A percentile compares a stretch with the other conserved stretches of the same genome.
These are phyloP conservation scores for Erebia palarica DNA, from an alignment of 2,888 invertebrate genomes.

Conservation along the genomic window DNA sequence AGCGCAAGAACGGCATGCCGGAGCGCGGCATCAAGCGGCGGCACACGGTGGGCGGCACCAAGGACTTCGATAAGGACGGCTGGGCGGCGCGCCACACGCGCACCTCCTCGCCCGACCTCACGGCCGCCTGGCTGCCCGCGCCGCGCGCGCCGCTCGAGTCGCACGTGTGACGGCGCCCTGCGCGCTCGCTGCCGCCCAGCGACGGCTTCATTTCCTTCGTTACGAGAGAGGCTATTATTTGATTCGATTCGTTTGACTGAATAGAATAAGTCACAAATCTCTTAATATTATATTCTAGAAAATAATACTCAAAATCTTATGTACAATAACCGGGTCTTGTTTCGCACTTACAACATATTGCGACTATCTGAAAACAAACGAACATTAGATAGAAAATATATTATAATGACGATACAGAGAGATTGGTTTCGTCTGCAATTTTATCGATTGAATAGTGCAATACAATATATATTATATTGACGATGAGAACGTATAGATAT, in stretches of 20 bases:
- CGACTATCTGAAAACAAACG: slow-evolving; percentile 46
- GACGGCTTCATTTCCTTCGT: slow-evolving; percentile 53
- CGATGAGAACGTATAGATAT: slow-evolving; percentile 35
- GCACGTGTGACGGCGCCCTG: slow-evolving; percentile 45
- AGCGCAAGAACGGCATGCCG: slow-evolving; percentile 90
- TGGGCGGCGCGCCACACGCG: slow-evolving; percentile 83
- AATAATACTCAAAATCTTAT: slow-evolving; percentile 68
- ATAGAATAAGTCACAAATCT: slow-evolving; percentile 78
- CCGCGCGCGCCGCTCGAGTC: slow-evolving; percentile 58
- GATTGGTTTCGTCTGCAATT: slow-evolving; percentile 47
- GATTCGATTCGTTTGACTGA: slow-evolving; percentile 80
- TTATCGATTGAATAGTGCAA: slow-evolving; percentile 63
- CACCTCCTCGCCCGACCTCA: slow-evolving; percentile 83
- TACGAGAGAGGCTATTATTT: slow-evolving; percentile 78
- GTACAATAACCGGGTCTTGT: slow-evolving; percentile 49
- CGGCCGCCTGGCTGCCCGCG: slow-evolving; percentile 50
- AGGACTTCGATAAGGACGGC: slow-evolving; percentile 87
- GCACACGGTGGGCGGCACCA: slow-evolving; percentile 96
- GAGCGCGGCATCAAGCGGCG: slow-evolving; percentile 92
- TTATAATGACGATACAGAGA: slow-evolving; percentile 42
- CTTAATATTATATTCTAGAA: slow-evolving; percentile 60
- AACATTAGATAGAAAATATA: slow-evolving; percentile 49
- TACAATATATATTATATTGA: slow-evolving; percentile 53
- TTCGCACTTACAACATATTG: slow-evolving; percentile 44
- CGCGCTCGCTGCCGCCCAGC: slow-evolving; percentile 2